phyloP scores from a whole-genome alignment of 2,888 invertebrate genomes.

The Cryptocephalus primarius region DNA sequence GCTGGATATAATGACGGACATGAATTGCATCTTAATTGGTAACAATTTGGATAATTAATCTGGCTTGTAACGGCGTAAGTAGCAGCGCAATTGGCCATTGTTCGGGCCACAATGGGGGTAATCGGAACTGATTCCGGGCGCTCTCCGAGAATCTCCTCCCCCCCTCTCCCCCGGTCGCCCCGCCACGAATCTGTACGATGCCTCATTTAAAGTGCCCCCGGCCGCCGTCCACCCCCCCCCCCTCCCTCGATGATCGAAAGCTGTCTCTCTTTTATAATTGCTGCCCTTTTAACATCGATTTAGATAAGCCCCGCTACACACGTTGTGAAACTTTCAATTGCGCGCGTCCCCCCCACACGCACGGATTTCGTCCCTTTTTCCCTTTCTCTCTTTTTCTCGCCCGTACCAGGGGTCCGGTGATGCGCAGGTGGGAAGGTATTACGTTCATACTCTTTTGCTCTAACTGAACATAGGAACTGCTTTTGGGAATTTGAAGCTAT shows the following conservation, averaged over 20 bases:
- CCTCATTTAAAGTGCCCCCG: conserved; percentile 32
- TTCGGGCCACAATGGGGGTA: conserved; percentile 37
- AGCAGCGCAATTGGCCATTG: conserved; percentile 39
- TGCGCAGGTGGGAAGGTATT: no score
- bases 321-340: conserved; percentile 8
- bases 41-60: conserved; percentile 44
- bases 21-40: conserved; percentile 46
- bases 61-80: conserved; percentile 36
- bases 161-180: no score
- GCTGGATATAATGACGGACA: conserved; percentile 30
- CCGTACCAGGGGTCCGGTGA: no score
- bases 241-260: conserved; percentile 18
- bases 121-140: conserved; percentile 37
- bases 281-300: conserved; percentile 26
- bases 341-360: no score
- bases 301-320: conserved; percentile 17
- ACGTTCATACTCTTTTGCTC: no score
- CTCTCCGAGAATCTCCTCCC: no score
- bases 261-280: conserved; percentile 27
- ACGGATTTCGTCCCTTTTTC: no score
- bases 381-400: no score
- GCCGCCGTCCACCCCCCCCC: no score
- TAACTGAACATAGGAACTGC: no score
- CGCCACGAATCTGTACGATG: conserved; percentile 28
- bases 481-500: no score